Evolutionary conservation across 1,140 invertebrate genomes (phyloP), one percentile per base, ranked within the genome.

Genomic region (Neodiprion pinetum): DNA sequence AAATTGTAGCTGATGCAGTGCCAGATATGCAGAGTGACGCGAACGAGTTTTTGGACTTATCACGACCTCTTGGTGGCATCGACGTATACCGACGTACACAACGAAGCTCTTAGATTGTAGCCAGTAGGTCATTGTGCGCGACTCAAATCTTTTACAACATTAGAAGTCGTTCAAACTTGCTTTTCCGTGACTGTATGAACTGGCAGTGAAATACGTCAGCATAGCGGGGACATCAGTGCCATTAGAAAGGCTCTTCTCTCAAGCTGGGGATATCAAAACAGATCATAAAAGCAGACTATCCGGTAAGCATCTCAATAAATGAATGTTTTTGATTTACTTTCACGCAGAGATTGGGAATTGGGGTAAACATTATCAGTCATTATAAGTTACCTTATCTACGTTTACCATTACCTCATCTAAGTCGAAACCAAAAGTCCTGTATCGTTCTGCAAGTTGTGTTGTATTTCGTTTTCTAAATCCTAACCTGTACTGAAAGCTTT

Each of bases 161-260:
- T 88, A 84, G 85, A 72, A 81, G 50, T 82, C 83, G 72, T 73
- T 80, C 8, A 85, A 87, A 73, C 70, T 74, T 61, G 79, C 82
- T 68, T 80, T 86, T 76, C 82, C 86, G 10, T 77, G 74, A 68
- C 67, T 85, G 3, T 77, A 84, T 74, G 79, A 73, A 75, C 74
- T 86, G 12, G 83, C 82, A 10, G 76, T 75, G 68, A 83, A 83
- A 75, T 83, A 84, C 74, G 75, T 87, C 48, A 80, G 80, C 17
- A 78, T 85, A 9, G 80, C 85, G 17, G 82, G 77, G n/a, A 85
- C 81, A 47, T 87, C 82, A 48, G 86, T 88, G 5, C 81, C 84
- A 68, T 83, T 80, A 68, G 84, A 88, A 80, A 75, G 83, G 28
- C 75, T 86, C 9, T 87, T 88, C 80, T 88, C 85, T 9, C 83